A percentile compares a stretch with the other conserved stretches of the same genome.
Conservation (phyloP, 2,113 vertebrate genomes). For the Ptychochromis oligacanthus region DNA sequence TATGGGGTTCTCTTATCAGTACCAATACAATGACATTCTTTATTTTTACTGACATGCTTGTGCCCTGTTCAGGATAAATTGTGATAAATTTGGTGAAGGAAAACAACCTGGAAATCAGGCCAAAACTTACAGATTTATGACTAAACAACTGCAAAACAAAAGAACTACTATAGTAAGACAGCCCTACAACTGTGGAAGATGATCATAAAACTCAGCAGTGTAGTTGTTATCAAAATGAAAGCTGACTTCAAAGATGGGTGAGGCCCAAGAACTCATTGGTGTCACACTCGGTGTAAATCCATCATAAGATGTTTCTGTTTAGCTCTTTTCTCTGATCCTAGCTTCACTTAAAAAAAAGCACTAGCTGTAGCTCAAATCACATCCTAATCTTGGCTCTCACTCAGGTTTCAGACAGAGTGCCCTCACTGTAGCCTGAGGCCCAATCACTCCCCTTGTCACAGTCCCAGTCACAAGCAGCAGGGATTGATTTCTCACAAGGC, state of each 20-base stretch:
- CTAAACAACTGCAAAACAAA: not conserved
- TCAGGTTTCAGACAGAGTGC: constrained; percentile 46
- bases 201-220: no score
- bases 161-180: no score
- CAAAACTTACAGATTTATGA: not conserved
- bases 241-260: fast-evolving
- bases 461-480: constrained; percentile 23
- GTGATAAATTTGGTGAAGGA: not conserved
- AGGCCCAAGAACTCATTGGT: not conserved
- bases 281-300: not conserved
- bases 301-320: not conserved
- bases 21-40: not conserved
- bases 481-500: constrained; percentile 53
- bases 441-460: constrained; percentile 49
- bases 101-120: not conserved
- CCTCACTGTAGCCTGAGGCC: constrained; percentile 6
- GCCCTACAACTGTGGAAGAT: no score
- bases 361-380: constrained; percentile 14
- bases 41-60: not conserved
- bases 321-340: not conserved
- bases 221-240: not conserved
- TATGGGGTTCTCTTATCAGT: no score
- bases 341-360: not conserved
- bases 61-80: not conserved
- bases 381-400: constrained; percentile 11